Percentiles rank a stretch among this genome's conserved stretches.
Conservation (phyloP, 2,113 vertebrate species). For the Crotalus horridus region DNA sequence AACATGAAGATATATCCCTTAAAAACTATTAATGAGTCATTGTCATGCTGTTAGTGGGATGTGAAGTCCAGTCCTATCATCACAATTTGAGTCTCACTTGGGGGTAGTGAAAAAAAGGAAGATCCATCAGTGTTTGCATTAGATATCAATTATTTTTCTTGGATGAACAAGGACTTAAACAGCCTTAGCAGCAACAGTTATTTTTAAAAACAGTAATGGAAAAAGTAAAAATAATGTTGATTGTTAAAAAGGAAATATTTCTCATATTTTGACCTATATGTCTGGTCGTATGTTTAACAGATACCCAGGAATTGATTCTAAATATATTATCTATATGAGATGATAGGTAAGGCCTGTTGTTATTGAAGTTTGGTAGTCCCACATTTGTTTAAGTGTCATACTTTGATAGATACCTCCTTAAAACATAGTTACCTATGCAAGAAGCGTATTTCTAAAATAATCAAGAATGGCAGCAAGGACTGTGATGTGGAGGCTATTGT, state of each 20-base stretch:
- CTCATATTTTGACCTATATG: neutral
- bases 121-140: neutral
- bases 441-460: too few relatives aligned
- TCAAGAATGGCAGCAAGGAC: too few relatives aligned
- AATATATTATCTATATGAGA: neutral
- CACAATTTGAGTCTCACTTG: neutral
- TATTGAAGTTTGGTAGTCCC: neutral
- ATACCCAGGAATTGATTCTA: neutral
- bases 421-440: neutral
- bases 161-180: neutral
- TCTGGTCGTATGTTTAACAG: neutral
- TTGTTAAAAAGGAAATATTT: neutral
- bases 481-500: too few relatives aligned
- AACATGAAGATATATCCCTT: neutral
- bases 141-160: neutral
- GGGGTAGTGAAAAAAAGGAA: neutral
- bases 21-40: neutral
- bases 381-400: neutral
- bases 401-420: neutral
- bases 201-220: neutral
- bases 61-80: neutral
- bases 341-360: neutral
- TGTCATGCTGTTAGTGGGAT: neutral
- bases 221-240: neutral
- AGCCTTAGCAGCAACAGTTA: neutral